phyloP scores from a whole-genome alignment of 2,797 vertebrate genomes.

The Megaceryle alcyon region DNA sequence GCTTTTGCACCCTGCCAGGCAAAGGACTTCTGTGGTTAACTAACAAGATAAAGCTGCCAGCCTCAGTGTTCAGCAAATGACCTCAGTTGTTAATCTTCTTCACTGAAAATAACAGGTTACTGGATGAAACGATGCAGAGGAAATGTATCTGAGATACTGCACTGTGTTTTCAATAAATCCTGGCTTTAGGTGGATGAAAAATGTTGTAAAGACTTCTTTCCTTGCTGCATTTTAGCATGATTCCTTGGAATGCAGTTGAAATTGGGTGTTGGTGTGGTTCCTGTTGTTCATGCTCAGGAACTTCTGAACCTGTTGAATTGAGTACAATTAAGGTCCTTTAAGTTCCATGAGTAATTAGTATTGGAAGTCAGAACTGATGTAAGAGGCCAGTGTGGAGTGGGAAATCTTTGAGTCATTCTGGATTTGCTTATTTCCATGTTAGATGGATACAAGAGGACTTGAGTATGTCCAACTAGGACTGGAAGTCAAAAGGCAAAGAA shows the following conservation, averaged over 20 bases:
- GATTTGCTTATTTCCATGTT: background rate
- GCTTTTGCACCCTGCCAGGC: constrained; percentile 36
- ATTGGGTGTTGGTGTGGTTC: background rate
- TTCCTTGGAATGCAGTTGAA: background rate
- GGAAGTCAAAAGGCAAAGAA: background rate
- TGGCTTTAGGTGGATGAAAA: background rate
- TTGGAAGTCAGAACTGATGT: background rate
- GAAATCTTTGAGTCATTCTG: background rate
- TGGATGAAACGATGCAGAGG: background rate
- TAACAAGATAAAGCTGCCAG: constrained; percentile 44
- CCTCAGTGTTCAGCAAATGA: background rate
- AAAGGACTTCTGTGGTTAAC: background rate
- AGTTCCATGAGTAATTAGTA: background rate
- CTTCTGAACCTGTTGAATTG: background rate
- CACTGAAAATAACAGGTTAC: constrained; percentile 2
- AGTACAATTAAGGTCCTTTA: background rate
- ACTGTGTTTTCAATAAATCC: background rate
- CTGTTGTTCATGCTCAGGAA: background rate
- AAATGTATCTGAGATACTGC: background rate
- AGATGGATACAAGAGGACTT: background rate
- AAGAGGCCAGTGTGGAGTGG: background rate
- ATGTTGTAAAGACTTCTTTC: background rate
- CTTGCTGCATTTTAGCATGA: background rate
- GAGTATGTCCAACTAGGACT: background rate
- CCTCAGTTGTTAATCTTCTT: constrained; percentile 38